Evolutionary conservation across 2,797 vertebrate species (phyloP), one percentile per base, ranked within the genome.

Genomic region (Hipposideros larvatus): DNA sequence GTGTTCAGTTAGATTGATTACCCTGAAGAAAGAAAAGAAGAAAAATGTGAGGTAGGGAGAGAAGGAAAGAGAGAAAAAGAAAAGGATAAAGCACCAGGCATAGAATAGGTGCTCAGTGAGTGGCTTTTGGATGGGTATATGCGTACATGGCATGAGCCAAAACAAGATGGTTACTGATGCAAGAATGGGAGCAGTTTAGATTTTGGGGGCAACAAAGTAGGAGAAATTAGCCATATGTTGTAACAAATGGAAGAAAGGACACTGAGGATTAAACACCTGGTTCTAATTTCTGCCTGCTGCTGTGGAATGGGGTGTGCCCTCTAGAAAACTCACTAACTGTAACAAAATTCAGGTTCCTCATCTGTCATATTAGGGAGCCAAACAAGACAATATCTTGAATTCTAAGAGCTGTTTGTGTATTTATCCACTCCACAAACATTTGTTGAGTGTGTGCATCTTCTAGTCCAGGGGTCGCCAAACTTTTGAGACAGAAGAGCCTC

Each of bases 381-480:
- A 65, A 55, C 4, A 16, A 66, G 41, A 83, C 7, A 34, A 1
- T 41, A 31, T 84, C 34, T 61, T 68, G 13, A 66, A 34, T 68
- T 74, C 22, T 24, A 41, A 18, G 48, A 85, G 2, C 11, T 31
- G 2, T 18, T 43, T 46, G n/a, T 22, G 68, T 8, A 77, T 65
- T 70, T 79, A 51, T 92, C 26, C 8, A 9, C 11, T 55, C 28
- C n/a, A 9, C 43, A 66, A 48, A 77, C 59, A 28, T 10, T 53
- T 59, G 19, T 22, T 3, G 5, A 59, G 10, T 22, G 11, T 48
- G 1, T 8, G 0, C 1, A 1, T 55, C 19, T 83, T 55, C 16
- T 55, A 51, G 48, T 6, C 43, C 9, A 43, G 9, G 43, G 43
- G 43, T 43, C 43, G 43, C 4, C 9, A 43, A 43, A 43, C 43